phyloP scores from a whole-genome alignment of 2,888 invertebrate genomes.

The Volucella zonaria region DNA sequence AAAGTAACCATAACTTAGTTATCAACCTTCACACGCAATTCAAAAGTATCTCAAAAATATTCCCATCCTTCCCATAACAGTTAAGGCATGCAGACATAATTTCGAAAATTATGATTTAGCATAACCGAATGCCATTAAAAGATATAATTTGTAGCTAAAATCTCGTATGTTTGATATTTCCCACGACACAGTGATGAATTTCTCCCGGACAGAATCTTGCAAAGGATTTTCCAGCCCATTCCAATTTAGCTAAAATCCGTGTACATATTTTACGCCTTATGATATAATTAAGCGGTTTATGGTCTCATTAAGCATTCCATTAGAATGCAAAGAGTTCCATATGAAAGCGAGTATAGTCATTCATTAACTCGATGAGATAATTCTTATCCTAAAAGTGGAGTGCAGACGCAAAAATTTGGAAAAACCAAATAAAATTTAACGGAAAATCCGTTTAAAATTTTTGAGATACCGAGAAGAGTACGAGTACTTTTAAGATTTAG shows the following conservation, averaged over 20 bases:
- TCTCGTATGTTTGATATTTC: background rate
- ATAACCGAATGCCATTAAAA: conserved; percentile 6
- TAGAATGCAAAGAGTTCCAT: conserved; percentile 36
- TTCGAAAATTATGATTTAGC: background rate
- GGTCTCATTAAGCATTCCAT: conserved; percentile 51
- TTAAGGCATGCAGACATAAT: background rate
- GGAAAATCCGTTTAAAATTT: background rate
- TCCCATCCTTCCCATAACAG: too few species aligned
- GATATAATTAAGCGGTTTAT: conserved; percentile 62
- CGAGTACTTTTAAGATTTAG: background rate
- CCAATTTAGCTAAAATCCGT: background rate
- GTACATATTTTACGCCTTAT: conserved; percentile 38
- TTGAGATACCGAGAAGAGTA: background rate
- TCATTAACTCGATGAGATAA: conserved; percentile 36
- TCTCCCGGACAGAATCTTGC: background rate
- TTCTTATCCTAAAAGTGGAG: conserved; percentile 24
- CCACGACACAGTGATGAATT: conserved; percentile 3
- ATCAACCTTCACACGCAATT: too few species aligned
- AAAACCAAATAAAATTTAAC: background rate
- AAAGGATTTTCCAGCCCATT: conserved; percentile 7
- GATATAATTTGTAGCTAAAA: conserved; percentile 34
- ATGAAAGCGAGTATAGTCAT: conserved; percentile 14
- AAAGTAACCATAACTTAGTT: too few species aligned
- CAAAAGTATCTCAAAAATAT: background rate
- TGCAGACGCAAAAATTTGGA: background rate